Evolutionary conservation across 2,888 invertebrate species (phyloP).

Genomic region (Dione juno): DNA sequence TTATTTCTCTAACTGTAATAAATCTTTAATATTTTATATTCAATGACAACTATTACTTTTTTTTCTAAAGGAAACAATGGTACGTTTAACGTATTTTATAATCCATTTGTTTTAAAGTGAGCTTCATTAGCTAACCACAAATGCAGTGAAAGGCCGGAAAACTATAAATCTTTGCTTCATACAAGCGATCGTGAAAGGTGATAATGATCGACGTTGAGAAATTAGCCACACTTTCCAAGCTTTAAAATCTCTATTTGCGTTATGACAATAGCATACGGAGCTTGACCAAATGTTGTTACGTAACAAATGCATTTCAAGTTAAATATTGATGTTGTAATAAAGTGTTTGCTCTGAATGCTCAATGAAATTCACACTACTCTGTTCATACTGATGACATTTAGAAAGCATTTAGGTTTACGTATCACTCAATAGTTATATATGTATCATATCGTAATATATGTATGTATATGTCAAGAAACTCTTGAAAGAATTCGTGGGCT

Average conservation of each 20-base stretch:
- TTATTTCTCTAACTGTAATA: background rate
- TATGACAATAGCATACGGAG: conserved; percentile 44
- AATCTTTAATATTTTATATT: background rate
- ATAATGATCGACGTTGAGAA: conserved; percentile 51
- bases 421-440: no score
- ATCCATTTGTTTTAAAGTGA: conserved; percentile 24
- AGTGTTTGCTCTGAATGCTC: background rate
- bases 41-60: conserved; percentile 4
- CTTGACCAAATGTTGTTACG: conserved; percentile 29
- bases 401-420: background rate
- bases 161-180: conserved; percentile 55
- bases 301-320: conserved; percentile 27
- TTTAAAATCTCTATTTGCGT: conserved; percentile 52
- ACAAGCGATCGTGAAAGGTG: conserved; percentile 66
- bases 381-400: background rate
- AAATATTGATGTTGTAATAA: conserved; percentile 25
- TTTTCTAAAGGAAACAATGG: conserved; percentile 24
- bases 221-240: conserved; percentile 72
- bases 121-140: conserved; percentile 29
- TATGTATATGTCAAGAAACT: background rate
- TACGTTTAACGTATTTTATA: conserved; percentile 10
- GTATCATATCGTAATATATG: background rate
- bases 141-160: conserved; percentile 63
- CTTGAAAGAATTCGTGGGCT: no score
- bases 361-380: background rate